Evolutionary conservation across 2,888 invertebrate species (phyloP), one percentile per base, ranked within the genome.

Genomic region (Holacanthella duospinosa): DNA sequence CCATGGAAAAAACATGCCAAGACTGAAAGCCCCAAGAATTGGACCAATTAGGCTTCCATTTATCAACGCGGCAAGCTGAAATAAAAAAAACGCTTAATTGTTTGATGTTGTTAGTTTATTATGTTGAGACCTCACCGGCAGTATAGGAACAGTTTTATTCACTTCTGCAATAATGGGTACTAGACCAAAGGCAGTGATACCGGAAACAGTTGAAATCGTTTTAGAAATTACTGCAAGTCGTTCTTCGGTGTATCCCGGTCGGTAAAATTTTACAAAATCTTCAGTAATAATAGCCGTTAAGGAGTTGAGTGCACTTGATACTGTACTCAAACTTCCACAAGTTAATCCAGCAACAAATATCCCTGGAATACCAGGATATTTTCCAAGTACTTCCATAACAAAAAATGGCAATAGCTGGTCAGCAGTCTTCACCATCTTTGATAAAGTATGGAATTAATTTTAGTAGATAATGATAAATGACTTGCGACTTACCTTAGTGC

Each of bases 271-370:
- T 2, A 66, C 61, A 29, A 63, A 66, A 27, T 66, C 66, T 55
- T 66, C 66, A n/a, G 60, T 63, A 1, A 66, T 53, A 27, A 81
- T 80, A 2, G 82, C 81, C 2, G 82, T 78, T 62, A 82, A 73
- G 0, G 81, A 60, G 61, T 71, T 71, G 24, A 71, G 43, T 0
- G 63, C 69, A 53, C 64, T 64, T 1, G 68, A 67, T 1, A 71
- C 71, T 1, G 69, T 67, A 68, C 70, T 69, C 21, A 94, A 80
- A 0, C 92, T 88, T 0, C 91, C 93, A 73, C 91, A 91, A 76
- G 93, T 93, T 66, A 95, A 88, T 1, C 93, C 83, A 2, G 93
- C 89, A 0, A 93, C 86, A 75, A 94, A 92, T 28, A 95, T 80
- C 0, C 94, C 94, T 0, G 92, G 84, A 29, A 95, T 75, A 0